These are phyloP conservation scores for Pyrocoelia pectoralis DNA, from an alignment of 2,888 invertebrate species.

Conservation along the genomic window DNA sequence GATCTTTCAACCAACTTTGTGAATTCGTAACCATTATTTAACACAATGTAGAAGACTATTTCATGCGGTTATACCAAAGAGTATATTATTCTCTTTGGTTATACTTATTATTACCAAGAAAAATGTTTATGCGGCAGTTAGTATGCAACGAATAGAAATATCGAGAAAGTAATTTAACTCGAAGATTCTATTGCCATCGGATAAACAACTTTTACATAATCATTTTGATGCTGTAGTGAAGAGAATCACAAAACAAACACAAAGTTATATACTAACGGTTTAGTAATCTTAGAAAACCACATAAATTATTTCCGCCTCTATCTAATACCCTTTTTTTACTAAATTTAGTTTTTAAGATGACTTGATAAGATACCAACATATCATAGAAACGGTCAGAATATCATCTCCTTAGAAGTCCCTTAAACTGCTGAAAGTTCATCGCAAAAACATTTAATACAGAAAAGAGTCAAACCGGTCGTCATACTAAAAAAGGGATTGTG, in stretches of 20 bases:
- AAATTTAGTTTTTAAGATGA: not conserved
- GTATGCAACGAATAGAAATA: not conserved
- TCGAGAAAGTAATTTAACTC: not conserved
- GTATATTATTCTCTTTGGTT: no score
- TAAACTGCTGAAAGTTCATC: not conserved
- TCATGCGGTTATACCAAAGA: no score
- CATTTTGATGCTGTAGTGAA: not conserved
- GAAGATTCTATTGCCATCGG: not conserved
- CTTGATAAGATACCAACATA: not conserved
- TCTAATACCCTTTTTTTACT: not conserved
- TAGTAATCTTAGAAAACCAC: not conserved
- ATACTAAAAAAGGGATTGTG: no score
- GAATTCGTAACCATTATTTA: no score
- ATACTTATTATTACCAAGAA: no score
- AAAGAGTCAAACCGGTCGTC: not conserved
- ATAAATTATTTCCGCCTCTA: not conserved
- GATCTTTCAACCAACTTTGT: no score
- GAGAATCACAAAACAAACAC: not conserved
- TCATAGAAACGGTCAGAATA: not conserved
- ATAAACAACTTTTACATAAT: slow-evolving; percentile 2
- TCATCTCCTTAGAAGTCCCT: no score
- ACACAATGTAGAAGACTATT: no score
- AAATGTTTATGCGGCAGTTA: no score
- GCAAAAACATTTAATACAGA: not conserved
- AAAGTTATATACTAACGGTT: slow-evolving; percentile 7